These are phyloP conservation scores for Alviniconcha marisindica DNA, from an alignment of 1,140 invertebrate genomes.

Conservation along the genomic window DNA sequence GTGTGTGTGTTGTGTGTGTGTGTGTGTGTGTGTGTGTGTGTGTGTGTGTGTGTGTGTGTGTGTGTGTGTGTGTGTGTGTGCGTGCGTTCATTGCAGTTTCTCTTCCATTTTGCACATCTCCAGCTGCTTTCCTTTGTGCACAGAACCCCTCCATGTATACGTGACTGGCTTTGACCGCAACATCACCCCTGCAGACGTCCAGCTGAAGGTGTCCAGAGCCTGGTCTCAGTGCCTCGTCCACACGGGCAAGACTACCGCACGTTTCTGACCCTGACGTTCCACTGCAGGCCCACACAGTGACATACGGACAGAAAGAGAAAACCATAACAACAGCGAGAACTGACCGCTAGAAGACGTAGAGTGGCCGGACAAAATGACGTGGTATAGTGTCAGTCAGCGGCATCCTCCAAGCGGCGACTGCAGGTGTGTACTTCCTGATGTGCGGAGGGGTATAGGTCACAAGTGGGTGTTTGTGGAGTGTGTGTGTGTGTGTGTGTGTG, in stretches of 20 bases:
- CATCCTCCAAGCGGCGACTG: not conserved
- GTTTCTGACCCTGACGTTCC: not conserved
- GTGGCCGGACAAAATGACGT: not conserved
- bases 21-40: too few relatives aligned
- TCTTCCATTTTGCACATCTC: too few relatives aligned
- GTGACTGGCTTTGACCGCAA: not conserved
- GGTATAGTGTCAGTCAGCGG: too few relatives aligned
- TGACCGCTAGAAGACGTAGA: not conserved
- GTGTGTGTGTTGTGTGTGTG: too few relatives aligned
- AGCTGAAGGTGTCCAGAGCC: not conserved
- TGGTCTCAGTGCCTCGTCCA: not conserved
- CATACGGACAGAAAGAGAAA: too few relatives aligned
- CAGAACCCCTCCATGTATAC: not conserved
- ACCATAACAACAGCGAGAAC: not conserved
- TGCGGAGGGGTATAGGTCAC: not conserved
- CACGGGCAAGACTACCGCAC: not conserved
- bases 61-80: constrained; percentile 17
- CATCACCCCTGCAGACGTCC: not conserved
- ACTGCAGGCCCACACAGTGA: too few relatives aligned
- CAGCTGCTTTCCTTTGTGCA: not conserved
- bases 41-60: too few relatives aligned
- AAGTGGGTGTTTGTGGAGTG: not conserved
- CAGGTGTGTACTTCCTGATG: not conserved
- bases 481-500: not conserved
- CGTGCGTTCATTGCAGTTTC: not conserved